Percentiles rank a stretch among this genome's conserved stretches.
Evolutionary conservation across 92 coral and sea anemone species (phyloP).

Genomic region (Palythoa grandis): DNA sequence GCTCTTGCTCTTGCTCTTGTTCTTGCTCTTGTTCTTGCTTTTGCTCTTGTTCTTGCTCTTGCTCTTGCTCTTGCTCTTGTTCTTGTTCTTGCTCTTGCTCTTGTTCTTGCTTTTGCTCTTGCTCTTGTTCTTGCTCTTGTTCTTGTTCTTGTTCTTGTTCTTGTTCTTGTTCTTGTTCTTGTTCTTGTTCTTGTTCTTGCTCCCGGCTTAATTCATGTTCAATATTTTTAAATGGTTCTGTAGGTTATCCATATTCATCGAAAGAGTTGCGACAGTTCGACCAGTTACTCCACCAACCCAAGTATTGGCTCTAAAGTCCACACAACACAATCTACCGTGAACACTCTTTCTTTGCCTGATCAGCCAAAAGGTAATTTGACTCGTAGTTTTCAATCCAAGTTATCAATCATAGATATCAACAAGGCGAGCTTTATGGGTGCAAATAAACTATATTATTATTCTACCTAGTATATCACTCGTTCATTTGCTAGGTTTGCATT

Average conservation of each 20-base stretch:
- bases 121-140: background rate
- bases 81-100: background rate
- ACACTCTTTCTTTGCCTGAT: background rate
- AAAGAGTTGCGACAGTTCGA: background rate
- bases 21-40: background rate
- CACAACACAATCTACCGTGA: background rate
- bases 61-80: background rate
- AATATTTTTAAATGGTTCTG: background rate
- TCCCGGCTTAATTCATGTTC: too few relatives aligned
- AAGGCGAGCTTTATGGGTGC: too few relatives aligned
- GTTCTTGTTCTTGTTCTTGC: background rate
- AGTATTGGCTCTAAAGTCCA: conserved; percentile 29
- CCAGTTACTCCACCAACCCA: conserved; percentile 13
- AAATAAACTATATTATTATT: too few relatives aligned
- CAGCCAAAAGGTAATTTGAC: background rate
- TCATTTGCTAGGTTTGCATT: too few relatives aligned
- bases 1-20: background rate
- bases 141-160: background rate
- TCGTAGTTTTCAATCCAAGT: background rate
- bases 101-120: background rate
- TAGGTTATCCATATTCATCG: conserved; percentile 17
- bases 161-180: background rate
- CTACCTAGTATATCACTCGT: too few relatives aligned
- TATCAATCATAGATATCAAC: too few relatives aligned
- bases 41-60: background rate